Conservation (phyloP, 2,113 vertebrate genomes). For the Turdus rufiventris region DNA sequence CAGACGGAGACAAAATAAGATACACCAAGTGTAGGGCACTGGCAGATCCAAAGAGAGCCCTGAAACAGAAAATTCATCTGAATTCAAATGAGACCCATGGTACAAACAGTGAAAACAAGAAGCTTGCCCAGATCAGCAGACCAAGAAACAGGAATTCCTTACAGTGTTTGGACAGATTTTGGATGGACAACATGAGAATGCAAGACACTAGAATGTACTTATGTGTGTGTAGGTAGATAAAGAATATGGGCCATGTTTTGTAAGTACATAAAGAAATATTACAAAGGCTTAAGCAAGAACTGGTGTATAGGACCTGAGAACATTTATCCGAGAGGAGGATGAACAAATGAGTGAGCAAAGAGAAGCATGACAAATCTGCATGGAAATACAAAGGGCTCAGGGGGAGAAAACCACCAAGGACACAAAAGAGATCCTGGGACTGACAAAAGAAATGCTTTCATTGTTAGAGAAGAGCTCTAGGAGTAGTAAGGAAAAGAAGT, state of each 20-base stretch:
- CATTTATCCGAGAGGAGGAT: neutral
- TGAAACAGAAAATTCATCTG: neutral
- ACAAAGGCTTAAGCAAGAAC: neutral
- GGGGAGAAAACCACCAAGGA: neutral
- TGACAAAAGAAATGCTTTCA: neutral
- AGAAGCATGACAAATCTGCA: neutral
- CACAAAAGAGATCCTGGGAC: neutral
- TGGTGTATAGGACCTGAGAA: neutral
- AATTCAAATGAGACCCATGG: neutral
- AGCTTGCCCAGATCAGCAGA: neutral
- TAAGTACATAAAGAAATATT: neutral
- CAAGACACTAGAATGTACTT: neutral
- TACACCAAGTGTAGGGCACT: neutral
- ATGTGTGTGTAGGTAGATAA: neutral
- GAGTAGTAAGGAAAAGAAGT: neutral
- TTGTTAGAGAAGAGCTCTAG: neutral
- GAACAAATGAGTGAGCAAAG: neutral
- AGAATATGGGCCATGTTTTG: neutral
- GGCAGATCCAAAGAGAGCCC: neutral
- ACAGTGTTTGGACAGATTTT: neutral
- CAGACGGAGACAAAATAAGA: neutral
- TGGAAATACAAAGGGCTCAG: neutral
- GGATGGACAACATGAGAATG: neutral
- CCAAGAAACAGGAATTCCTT: neutral
- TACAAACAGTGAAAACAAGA: neutral